Evolutionary conservation across 2,797 vertebrate species (phyloP).

Genomic region (Salarias fasciatus): DNA sequence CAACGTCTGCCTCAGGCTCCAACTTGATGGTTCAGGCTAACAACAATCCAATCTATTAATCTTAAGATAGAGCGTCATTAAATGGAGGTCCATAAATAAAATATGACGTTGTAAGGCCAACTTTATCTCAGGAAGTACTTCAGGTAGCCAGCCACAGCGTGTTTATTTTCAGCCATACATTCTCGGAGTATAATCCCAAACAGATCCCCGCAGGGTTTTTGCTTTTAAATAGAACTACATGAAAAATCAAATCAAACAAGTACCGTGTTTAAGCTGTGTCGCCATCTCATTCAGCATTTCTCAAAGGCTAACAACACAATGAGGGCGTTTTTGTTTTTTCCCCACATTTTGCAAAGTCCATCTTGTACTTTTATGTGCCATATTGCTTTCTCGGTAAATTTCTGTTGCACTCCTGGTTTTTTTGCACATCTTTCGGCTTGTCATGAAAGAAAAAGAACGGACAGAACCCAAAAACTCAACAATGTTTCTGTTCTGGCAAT

Average conservation of each 20-base stretch:
- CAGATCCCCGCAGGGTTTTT: slow-evolving; percentile 7
- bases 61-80: too few species aligned
- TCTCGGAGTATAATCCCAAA: background rate
- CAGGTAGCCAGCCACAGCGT: slow-evolving; percentile 8
- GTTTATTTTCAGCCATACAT: slow-evolving; percentile 29
- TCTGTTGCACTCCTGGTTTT: background rate
- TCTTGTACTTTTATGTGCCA: background rate
- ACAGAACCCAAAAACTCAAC: background rate
- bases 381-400: background rate
- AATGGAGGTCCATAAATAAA: too few species aligned
- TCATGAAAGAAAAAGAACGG: background rate
- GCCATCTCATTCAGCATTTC: background rate
- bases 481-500: background rate
- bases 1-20: too few species aligned
- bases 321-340: background rate
- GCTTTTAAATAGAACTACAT: slow-evolving; percentile 1
- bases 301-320: too few species aligned
- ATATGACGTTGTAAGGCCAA: background rate
- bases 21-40: too few species aligned
- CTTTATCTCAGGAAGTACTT: slow-evolving; percentile 25
- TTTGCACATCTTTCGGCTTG: background rate
- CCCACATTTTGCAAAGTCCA: background rate
- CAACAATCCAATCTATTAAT: too few species aligned
- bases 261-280: background rate
- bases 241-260: background rate